These are phyloP conservation scores for Cinara cedri DNA, from an alignment of 2,888 invertebrate genomes.

Conservation along the genomic window DNA sequence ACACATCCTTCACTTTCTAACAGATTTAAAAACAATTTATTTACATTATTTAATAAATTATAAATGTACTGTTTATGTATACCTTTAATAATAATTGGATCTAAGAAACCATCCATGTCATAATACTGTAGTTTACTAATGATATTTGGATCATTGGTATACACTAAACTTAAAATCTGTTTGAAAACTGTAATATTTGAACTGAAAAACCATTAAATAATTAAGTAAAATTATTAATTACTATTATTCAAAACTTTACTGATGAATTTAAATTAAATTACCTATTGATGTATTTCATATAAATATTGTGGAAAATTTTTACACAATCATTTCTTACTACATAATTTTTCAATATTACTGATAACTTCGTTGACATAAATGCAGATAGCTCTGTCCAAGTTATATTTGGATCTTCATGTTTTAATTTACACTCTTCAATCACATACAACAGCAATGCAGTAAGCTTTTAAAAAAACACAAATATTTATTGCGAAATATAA, in stretches of 20 bases:
- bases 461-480: conserved; percentile 22
- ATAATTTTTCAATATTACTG: conserved; percentile 42
- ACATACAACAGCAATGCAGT: conserved; percentile 46
- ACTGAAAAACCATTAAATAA: conserved; percentile 15
- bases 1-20: conserved; percentile 51
- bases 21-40: not conserved
- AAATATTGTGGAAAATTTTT: conserved; percentile 40
- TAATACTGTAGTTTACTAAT: conserved; percentile 49
- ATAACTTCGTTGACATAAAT: conserved; percentile 40
- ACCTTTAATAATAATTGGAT: conserved; percentile 55
- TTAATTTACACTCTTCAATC: conserved; percentile 45
- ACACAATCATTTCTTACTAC: conserved; percentile 35
- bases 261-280: not conserved
- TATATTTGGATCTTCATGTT: conserved; percentile 42
- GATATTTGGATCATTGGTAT: conserved; percentile 46
- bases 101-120: conserved; percentile 49
- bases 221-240: not conserved
- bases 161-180: conserved; percentile 50
- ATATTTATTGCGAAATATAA: not conserved
- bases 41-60: not conserved
- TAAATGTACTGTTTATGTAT: not conserved
- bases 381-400: conserved; percentile 33
- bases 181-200: conserved; percentile 42
- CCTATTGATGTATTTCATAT: conserved; percentile 50
- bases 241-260: not conserved